A percentile compares a stretch with the other conserved stretches of the same genome.
These are phyloP conservation scores for Pangasius djambal DNA, from an alignment of 2,797 vertebrate species.

Conservation along the genomic window DNA sequence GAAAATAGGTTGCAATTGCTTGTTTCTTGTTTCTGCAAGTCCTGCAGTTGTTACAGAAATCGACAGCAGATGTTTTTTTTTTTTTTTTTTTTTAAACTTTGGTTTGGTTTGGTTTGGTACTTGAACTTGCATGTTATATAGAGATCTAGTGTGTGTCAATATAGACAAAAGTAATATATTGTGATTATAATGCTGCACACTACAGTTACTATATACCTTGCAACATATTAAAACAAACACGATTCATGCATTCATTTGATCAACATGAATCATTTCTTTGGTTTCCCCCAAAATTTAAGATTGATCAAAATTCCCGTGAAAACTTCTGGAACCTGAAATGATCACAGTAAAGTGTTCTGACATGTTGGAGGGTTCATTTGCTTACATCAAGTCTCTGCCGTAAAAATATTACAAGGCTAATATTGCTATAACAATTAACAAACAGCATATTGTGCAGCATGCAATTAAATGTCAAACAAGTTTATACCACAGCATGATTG, in stretches of 20 bases:
- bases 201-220: not conserved
- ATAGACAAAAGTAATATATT: not conserved
- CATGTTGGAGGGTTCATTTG: not conserved
- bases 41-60: slow-evolving; percentile 4
- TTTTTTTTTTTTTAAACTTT: not conserved
- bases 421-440: not conserved
- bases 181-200: not conserved
- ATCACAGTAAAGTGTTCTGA: not conserved
- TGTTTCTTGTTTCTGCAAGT: slow-evolving; percentile 14
- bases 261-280: not conserved
- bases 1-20: slow-evolving; percentile 22
- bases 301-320: not conserved
- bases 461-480: not conserved
- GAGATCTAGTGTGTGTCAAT: not conserved
- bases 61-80: not conserved
- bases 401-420: not conserved
- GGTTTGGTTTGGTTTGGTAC: not conserved
- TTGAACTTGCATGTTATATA: not conserved
- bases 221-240: not conserved
- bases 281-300: not conserved
- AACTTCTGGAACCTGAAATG: not conserved
- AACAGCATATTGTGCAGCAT: not conserved
- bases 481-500: not conserved
- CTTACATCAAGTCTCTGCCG: not conserved
- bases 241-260: not conserved